Evolutionary conservation across 2,888 invertebrate species (phyloP).

Genomic region (Plusia festucae): DNA sequence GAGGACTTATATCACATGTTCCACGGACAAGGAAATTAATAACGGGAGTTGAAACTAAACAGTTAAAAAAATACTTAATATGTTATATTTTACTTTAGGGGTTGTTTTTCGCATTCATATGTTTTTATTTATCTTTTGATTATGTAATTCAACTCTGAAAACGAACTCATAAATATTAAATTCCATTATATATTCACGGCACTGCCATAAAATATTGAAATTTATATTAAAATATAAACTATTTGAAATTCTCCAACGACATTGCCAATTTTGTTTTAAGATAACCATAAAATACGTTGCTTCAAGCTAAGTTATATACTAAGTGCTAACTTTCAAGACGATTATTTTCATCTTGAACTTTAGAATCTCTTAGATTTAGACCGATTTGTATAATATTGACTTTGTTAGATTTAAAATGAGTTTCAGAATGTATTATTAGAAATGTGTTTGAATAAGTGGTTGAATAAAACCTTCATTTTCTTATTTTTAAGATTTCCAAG

Average conservation of each 20-base stretch:
- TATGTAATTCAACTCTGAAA: too few species aligned
- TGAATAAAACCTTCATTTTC: background rate
- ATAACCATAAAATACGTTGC: background rate
- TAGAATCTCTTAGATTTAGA: constrained; percentile 16
- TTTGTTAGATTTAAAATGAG: constrained; percentile 20
- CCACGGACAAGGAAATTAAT: too few species aligned
- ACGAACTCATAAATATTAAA: too few species aligned
- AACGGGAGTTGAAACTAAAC: too few species aligned
- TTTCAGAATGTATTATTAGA: constrained; percentile 3
- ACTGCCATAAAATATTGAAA: too few species aligned
- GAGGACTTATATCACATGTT: too few species aligned
- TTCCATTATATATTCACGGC: too few species aligned
- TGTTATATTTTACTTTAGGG: too few species aligned
- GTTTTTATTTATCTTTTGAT: too few species aligned
- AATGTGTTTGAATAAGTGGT: constrained; percentile 11
- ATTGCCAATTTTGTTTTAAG: background rate
- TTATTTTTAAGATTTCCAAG: background rate
- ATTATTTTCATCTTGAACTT: constrained; percentile 23
- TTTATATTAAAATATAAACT: background rate
- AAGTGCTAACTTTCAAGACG: constrained; percentile 15
- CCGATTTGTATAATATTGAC: constrained; percentile 24
- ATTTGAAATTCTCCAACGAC: background rate
- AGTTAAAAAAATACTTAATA: too few species aligned
- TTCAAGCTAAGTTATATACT: background rate
- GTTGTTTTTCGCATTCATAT: too few species aligned